Base-by-base conservation (phyloP, 2,113 vertebrate species). In the Rhinolophus sinicus region DNA sequence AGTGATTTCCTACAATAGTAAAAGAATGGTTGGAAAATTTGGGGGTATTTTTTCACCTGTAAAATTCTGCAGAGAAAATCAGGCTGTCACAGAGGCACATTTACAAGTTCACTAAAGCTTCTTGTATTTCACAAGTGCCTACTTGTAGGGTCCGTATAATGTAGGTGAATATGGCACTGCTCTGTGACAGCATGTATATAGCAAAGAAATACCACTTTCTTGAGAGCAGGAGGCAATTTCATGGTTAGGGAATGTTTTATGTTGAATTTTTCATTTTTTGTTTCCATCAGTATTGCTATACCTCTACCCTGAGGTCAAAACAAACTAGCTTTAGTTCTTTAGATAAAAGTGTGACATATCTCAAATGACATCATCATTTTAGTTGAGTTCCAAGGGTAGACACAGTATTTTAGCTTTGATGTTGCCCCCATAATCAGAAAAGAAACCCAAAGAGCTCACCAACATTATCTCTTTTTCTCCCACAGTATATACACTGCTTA, bases 401-500 rank as follows among this genome's bases (percentile, higher is more conserved):
- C 33, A 62, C n/a, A 30, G 21, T 85, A 19, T 82, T 89, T 97
- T 50, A 97, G 84, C 52, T 93, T 94, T 97, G 65, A 88, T 86
- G 35, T 52, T 95, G 64, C 14, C 52, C 12, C 24, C 52, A 90
- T 19, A 80, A 80, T 52, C 35, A 90, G 54, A 89, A 85, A 83
- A 52, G 50, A 33, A 78, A 52, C 40, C 64, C 64, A 70, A 77
- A 85, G 33, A 67, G 30, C n/a, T 35, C 54, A n/a, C n/a, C 30
- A 72, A 44, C 26, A 90, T 62, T 87, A 69, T 24, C 8, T 94
- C 28, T 90, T 85, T 70, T 26, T 86, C 33, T 52, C 64, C 64
- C 22, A 60, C 11, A 40, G n/a, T 44, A 8, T 19, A 40, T 16
- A 70, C 22, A n/a, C 8, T 33, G 72, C 69, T 96, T 82, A 62